Percentiles rank a stretch among this genome's conserved stretches.
These are phyloP conservation scores for Eupithecia tripunctaria DNA, from an alignment of 2,888 invertebrate species.

Conservation along the genomic window DNA sequence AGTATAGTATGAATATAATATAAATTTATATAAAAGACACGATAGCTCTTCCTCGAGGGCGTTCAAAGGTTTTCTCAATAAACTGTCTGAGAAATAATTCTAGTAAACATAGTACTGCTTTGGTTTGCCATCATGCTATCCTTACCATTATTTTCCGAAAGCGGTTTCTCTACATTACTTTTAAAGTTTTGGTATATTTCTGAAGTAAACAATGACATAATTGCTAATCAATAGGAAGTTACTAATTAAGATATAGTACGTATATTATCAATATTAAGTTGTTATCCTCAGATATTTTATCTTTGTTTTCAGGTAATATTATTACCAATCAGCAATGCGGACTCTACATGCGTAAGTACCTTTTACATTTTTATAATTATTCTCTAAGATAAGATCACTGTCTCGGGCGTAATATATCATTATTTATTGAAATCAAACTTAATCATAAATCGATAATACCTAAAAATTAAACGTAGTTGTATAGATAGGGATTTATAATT, in stretches of 20 bases:
- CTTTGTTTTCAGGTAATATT: constrained; percentile 77
- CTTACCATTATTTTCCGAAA: neutral
- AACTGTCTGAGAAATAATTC: neutral
- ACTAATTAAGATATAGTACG: neutral
- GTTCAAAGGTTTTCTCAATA: neutral
- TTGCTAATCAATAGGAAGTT: neutral
- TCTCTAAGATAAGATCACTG: neutral
- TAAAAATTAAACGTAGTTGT: neutral
- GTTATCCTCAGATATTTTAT: constrained; percentile 48
- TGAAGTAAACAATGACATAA: neutral
- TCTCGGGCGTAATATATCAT: neutral
- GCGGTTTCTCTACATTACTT: neutral
- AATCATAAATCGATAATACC: neutral
- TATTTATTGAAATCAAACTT: neutral
- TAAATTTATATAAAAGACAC: too few species aligned
- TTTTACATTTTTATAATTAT: constrained; percentile 31
- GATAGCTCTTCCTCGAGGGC: neutral
- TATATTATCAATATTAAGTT: constrained; percentile 29
- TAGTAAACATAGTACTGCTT: neutral
- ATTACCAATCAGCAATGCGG: constrained; percentile 65
- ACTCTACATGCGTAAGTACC: constrained; percentile 68
- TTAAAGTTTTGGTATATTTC: neutral
- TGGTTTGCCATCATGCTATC: neutral
- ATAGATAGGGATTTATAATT: neutral
- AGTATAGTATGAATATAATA: too few species aligned